Evolutionary conservation across 2,888 invertebrate species (phyloP).

Genomic region (Euproctis similis): DNA sequence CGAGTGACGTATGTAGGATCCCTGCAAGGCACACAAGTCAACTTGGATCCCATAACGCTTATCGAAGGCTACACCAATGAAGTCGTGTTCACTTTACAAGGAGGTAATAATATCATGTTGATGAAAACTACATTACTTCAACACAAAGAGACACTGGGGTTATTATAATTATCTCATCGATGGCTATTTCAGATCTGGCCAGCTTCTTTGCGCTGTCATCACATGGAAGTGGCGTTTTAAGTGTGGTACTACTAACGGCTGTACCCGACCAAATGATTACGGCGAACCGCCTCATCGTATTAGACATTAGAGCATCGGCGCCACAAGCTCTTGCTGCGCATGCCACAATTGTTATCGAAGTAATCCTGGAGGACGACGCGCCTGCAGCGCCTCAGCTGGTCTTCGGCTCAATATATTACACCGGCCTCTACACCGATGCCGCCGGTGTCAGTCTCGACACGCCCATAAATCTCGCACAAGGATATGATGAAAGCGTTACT

Average conservation of each 20-base stretch:
- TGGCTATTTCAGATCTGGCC: constrained; percentile 10
- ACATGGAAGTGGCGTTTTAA: constrained; percentile 10
- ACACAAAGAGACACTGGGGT: too few relatives aligned
- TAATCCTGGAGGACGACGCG: constrained; percentile 6
- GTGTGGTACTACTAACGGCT: constrained; percentile 7
- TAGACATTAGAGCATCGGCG: constrained; percentile 21
- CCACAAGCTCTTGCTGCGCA: constrained; percentile 13
- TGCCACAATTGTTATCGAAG: constrained; percentile 23
- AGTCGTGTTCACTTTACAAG: constrained; percentile 25
- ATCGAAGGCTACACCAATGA: constrained; percentile 23
- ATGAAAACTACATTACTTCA: too few relatives aligned
- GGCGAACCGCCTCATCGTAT: constrained; percentile 14
- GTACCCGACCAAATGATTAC: constrained; percentile 22
- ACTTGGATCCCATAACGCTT: constrained; percentile 25
- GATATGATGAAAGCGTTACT: constrained; percentile 22
- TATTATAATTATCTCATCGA: too few relatives aligned
- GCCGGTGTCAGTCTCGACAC: constrained; percentile 19
- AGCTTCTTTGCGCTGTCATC: constrained; percentile 11
- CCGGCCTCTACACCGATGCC: constrained; percentile 22
- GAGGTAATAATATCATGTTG: constrained; percentile 20
- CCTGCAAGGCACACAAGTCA: constrained; percentile 9
- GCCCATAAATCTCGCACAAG: constrained; percentile 21
- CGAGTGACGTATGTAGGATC: constrained; percentile 15
- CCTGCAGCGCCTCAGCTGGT: constrained; percentile 4
- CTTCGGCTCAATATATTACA: constrained; percentile 24